These are phyloP conservation scores for Stenodera caucasica DNA, from an alignment of 2,888 invertebrate genomes.

Conservation along the genomic window DNA sequence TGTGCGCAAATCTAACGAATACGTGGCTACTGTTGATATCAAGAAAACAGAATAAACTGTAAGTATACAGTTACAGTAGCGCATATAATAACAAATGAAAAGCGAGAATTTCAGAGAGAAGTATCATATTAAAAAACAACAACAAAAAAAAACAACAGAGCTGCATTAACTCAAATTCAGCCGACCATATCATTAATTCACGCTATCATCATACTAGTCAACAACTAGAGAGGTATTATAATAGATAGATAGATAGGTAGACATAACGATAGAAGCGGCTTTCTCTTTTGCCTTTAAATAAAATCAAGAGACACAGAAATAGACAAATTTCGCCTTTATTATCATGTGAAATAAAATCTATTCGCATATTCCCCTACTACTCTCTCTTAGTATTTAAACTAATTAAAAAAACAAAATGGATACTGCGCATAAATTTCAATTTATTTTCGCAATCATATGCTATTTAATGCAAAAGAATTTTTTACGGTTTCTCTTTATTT, in stretches of 20 bases:
- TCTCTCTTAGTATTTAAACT: conserved; percentile 37
- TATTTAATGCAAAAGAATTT: neutral
- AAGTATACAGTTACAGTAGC: too few relatives aligned
- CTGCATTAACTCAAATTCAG: neutral
- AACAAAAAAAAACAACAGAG: too few relatives aligned
- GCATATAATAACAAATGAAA: too few relatives aligned
- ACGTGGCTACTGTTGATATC: conserved; percentile 17
- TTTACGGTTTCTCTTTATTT: too few relatives aligned
- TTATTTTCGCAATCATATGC: neutral
- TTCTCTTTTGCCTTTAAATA: neutral
- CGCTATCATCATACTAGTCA: neutral
- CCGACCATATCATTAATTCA: neutral
- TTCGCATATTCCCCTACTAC: conserved; percentile 28
- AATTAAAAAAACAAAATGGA: conserved; percentile 51
- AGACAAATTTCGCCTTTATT: neutral
- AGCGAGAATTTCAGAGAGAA: too few relatives aligned
- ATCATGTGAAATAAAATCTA: neutral
- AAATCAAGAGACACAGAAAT: neutral
- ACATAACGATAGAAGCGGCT: neutral
- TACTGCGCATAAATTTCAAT: conserved; percentile 34
- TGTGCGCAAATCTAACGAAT: conserved; percentile 33
- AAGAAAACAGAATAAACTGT: too few relatives aligned
- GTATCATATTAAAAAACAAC: too few relatives aligned
- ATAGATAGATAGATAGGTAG: neutral
- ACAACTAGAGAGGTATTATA: neutral